These are phyloP conservation scores for Malthinus seriepunctatus DNA, from an alignment of 2,888 invertebrate genomes.

Conservation along the genomic window DNA sequence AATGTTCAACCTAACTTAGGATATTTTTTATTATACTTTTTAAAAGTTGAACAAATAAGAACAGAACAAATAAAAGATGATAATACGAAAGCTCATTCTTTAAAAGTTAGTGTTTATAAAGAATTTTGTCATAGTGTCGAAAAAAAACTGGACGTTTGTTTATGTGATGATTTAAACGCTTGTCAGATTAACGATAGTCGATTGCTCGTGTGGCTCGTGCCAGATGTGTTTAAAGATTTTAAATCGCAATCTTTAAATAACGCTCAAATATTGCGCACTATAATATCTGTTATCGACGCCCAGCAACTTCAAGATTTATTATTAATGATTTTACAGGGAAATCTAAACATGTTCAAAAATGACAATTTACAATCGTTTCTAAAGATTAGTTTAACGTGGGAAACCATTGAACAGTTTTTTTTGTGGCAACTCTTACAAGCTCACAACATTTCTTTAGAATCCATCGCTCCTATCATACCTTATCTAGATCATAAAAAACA, in stretches of 20 bases:
- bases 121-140: conserved; percentile 82
- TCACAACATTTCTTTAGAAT: conserved; percentile 92
- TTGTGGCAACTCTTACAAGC: conserved; percentile 95
- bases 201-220: conserved; percentile 89
- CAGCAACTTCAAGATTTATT: conserved; percentile 88
- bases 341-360: conserved; percentile 78
- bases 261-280: conserved; percentile 82
- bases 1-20: conserved; percentile 75
- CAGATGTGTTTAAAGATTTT: conserved; percentile 90
- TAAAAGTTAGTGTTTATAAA: conserved; percentile 85
- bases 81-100: conserved; percentile 59
- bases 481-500: conserved; percentile 83
- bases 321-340: conserved; percentile 88
- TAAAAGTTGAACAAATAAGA: conserved; percentile 72
- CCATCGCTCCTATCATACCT: conserved; percentile 77
- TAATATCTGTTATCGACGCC: conserved; percentile 90
- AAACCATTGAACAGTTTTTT: conserved; percentile 96
- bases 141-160: conserved; percentile 71
- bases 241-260: conserved; percentile 86
- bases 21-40: conserved; percentile 85
- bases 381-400: conserved; percentile 89
- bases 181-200: conserved; percentile 89
- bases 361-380: conserved; percentile 76
- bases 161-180: conserved; percentile 81
- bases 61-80: conserved; percentile 59